These are phyloP conservation scores for Asteroscopus sphinx DNA, from an alignment of 2,888 invertebrate species.

Conservation along the genomic window DNA sequence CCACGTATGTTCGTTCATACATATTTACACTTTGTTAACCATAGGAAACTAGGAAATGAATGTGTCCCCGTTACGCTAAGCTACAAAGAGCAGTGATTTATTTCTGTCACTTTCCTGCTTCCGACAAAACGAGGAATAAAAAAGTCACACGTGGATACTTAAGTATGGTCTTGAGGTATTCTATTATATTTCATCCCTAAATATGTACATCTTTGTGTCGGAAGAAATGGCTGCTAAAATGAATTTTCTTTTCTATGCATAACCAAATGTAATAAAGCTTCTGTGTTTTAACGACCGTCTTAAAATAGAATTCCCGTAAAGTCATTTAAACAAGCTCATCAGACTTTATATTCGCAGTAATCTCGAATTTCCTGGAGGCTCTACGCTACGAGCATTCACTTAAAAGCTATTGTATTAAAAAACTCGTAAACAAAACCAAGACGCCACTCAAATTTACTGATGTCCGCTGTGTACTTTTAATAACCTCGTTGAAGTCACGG, in stretches of 20 bases:
- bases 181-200: conserved; percentile 28
- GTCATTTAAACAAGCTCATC: conserved; percentile 40
- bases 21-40: conserved; percentile 37
- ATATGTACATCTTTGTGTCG: conserved; percentile 28
- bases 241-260: conserved; percentile 20
- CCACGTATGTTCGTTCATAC: conserved; percentile 27
- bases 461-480: conserved; percentile 26
- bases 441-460: conserved; percentile 25
- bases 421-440: conserved; percentile 32
- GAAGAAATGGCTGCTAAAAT: conserved; percentile 21
- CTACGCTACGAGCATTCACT: conserved; percentile 34
- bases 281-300: conserved; percentile 33
- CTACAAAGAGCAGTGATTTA: conserved; percentile 45
- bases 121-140: conserved; percentile 32
- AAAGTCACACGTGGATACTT: conserved; percentile 33
- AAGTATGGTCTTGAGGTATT: conserved; percentile 27
- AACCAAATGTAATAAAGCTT: conserved; percentile 28
- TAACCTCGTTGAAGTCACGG: conserved; percentile 25
- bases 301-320: conserved; percentile 27
- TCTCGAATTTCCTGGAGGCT: conserved; percentile 36
- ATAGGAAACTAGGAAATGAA: conserved; percentile 44
- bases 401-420: conserved; percentile 36
- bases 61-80: conserved; percentile 23
- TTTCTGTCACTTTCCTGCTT: conserved; percentile 40
- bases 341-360: conserved; percentile 36